Evolutionary conservation across 2,113 vertebrate species (phyloP).

Genomic region (Pelusios castaneus): DNA sequence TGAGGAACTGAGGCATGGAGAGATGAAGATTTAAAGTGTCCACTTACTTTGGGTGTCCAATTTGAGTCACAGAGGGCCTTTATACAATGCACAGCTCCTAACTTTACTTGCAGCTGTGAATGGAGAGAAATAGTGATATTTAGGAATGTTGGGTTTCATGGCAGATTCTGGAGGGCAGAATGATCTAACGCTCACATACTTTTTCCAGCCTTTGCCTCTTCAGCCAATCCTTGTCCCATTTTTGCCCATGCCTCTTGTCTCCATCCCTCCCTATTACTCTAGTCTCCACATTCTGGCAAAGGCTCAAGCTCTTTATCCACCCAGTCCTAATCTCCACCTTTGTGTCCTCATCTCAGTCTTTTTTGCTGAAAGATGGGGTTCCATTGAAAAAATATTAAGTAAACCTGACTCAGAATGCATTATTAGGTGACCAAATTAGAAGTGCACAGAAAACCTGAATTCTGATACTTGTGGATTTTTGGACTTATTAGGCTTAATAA

Average conservation of each 20-base stretch:
- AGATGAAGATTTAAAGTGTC: background rate
- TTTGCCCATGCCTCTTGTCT: background rate
- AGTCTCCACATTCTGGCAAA: background rate
- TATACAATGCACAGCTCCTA: background rate
- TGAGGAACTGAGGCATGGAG: background rate
- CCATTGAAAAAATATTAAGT: too few species aligned
- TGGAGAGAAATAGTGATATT: background rate
- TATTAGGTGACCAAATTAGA: background rate
- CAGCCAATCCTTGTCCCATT: background rate
- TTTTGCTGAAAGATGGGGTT: background rate
- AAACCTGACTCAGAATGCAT: background rate
- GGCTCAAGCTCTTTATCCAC: too few species aligned
- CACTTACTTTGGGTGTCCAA: background rate
- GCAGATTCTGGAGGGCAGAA: background rate
- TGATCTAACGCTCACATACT: background rate
- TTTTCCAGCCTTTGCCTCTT: background rate
- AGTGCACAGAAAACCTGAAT: background rate
- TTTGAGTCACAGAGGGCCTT: background rate
- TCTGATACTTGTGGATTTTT: background rate
- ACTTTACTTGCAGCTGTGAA: background rate
- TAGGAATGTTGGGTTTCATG: background rate
- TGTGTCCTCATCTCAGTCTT: background rate
- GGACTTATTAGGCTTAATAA: background rate
- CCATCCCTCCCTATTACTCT: background rate
- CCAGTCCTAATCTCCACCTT: background rate